Conservation (phyloP, 2,113 vertebrate genomes). For the Bos taurus region DNA sequence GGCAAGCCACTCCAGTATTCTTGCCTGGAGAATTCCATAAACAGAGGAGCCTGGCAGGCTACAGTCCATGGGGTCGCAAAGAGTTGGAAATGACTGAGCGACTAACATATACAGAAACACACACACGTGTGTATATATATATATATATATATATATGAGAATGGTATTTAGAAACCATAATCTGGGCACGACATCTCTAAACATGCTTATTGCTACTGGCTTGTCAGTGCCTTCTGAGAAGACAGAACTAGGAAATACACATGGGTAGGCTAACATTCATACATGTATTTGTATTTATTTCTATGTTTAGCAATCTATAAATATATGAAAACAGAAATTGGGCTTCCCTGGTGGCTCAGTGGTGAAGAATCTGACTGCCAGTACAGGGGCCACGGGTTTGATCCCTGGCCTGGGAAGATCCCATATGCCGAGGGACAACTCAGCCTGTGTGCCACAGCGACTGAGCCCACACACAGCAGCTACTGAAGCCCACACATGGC, state of each 20-base stretch:
- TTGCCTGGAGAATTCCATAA: background rate
- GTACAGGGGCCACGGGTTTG: accelerated
- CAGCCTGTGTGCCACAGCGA: background rate
- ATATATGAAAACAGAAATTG: background rate
- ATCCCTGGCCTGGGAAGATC: background rate
- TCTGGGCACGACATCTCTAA: background rate
- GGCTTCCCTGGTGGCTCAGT: background rate
- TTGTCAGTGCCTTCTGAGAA: background rate
- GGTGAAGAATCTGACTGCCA: background rate
- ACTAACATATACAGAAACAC: background rate
- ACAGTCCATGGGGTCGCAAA: background rate
- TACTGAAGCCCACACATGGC: no score
- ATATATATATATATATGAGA: background rate
- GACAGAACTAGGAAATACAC: background rate
- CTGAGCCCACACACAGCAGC: background rate
- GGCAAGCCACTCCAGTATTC: background rate
- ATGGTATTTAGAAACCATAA: background rate
- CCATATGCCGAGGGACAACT: background rate
- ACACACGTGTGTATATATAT: accelerated
- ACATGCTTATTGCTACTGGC: background rate
- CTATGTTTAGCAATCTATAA: background rate
- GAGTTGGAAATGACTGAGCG: background rate
- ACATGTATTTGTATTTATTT: background rate
- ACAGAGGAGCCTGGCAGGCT: background rate
- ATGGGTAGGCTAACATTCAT: background rate